phyloP scores from a whole-genome alignment of 2,888 invertebrate genomes.

The Tenthredo scrophulariae region DNA sequence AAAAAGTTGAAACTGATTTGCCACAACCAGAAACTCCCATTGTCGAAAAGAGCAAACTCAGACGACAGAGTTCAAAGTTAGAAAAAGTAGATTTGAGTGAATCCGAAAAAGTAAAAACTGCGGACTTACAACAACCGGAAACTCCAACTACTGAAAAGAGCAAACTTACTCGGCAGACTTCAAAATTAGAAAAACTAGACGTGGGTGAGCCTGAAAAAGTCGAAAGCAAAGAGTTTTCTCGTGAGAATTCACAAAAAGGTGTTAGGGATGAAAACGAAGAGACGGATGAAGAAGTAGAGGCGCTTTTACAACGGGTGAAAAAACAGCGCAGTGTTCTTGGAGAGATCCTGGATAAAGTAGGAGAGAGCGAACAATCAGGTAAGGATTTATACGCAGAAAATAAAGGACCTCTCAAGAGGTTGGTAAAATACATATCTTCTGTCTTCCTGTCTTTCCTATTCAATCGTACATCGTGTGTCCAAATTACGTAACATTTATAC shows the following conservation, averaged over 20 bases:
- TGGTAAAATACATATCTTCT: conserved; percentile 49
- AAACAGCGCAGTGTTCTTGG: conserved; percentile 86
- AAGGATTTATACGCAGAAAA: conserved; percentile 53
- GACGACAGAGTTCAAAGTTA: conserved; percentile 60
- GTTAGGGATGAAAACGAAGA: conserved; percentile 78
- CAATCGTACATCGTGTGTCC: conserved; percentile 21
- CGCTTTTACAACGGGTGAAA: conserved; percentile 83
- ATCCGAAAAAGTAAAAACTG: conserved; percentile 56
- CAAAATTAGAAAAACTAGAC: conserved; percentile 56
- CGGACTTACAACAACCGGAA: conserved; percentile 23
- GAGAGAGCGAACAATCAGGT: conserved; percentile 66
- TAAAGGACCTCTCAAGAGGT: conserved; percentile 50
- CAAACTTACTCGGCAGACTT: conserved; percentile 29
- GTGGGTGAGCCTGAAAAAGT: conserved; percentile 60
- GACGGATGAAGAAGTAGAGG: conserved; percentile 83
- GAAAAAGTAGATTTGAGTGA: conserved; percentile 63
- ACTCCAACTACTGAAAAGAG: conserved; percentile 44
- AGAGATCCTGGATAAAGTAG: conserved; percentile 83
- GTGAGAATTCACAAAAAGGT: conserved; percentile 65
- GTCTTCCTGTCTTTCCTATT: conserved; percentile 21
- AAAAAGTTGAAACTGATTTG: conserved; percentile 30
- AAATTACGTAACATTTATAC: conserved; percentile 27
- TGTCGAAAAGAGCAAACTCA: conserved; percentile 60
- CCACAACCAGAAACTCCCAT: conserved; percentile 52
- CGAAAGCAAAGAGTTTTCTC: conserved; percentile 56